phyloP scores from a whole-genome alignment of 2,888 invertebrate species.

The Synergus japonicus region DNA sequence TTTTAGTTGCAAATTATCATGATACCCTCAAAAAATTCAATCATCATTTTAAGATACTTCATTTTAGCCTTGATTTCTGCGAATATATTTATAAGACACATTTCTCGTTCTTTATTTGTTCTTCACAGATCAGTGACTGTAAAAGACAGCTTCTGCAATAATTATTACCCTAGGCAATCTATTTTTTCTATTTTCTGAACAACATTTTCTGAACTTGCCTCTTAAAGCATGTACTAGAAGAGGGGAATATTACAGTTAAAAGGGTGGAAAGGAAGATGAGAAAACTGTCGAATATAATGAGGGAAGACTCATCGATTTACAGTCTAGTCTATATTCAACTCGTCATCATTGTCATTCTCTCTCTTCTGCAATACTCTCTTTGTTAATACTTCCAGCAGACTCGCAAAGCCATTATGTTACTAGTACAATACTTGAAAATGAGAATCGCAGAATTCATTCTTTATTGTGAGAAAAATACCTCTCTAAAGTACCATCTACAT shows the following conservation, averaged over 20 bases:
- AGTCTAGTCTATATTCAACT: conserved; percentile 59
- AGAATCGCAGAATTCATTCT: conserved; percentile 52
- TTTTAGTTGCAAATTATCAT: background rate
- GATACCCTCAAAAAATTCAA: too few relatives aligned
- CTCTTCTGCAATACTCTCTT: conserved; percentile 44
- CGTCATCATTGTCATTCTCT: conserved; percentile 63
- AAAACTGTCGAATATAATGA: conserved; percentile 63
- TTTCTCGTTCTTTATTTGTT: conserved; percentile 63
- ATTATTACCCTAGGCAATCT: conserved; percentile 70
- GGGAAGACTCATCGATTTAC: conserved; percentile 60
- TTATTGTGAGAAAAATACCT: conserved; percentile 40
- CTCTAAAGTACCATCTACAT: too few relatives aligned
- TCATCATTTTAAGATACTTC: background rate
- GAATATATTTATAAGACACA: background rate
- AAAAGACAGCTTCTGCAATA: conserved; percentile 65
- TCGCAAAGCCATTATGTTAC: conserved; percentile 58
- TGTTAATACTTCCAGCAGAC: conserved; percentile 49
- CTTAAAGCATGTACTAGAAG: background rate
- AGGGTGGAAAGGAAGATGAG: conserved; percentile 46
- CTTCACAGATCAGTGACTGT: conserved; percentile 64
- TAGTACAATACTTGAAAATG: conserved; percentile 55
- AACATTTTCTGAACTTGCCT: background rate
- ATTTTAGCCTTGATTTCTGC: background rate
- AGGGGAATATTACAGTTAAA: conserved; percentile 42
- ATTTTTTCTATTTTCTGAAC: conserved; percentile 53